These are phyloP conservation scores for Callorhinus ursinus DNA, from an alignment of 2,113 vertebrate species.

Conservation along the genomic window DNA sequence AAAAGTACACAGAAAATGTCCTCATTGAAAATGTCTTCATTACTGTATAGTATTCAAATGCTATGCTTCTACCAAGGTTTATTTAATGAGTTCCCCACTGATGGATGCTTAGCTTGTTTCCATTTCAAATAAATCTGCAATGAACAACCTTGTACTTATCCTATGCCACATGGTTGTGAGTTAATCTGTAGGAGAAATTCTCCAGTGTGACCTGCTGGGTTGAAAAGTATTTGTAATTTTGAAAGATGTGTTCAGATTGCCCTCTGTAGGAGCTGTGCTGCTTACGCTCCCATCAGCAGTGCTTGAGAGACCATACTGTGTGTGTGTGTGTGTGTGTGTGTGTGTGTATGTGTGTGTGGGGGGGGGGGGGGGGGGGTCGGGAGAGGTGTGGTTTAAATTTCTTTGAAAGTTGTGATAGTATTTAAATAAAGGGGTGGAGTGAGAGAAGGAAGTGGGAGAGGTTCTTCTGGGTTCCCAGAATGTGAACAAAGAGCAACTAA, in stretches of 20 bases:
- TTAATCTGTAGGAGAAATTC: neutral
- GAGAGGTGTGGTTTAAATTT: neutral
- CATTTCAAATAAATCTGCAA: neutral
- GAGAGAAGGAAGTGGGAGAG: neutral
- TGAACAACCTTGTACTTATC: neutral
- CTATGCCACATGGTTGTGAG: neutral
- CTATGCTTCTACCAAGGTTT: neutral
- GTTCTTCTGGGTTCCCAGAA: neutral
- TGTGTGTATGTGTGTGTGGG: neutral
- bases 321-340: neutral
- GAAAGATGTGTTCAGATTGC: neutral
- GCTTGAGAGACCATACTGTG: neutral
- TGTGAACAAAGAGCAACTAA: neutral
- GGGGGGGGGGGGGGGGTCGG: neutral
- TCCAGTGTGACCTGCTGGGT: neutral
- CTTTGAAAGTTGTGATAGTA: neutral
- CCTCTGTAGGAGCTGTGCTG: neutral
- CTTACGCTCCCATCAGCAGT: neutral
- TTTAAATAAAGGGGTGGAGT: neutral
- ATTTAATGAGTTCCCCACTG: neutral
- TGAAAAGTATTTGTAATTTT: constrained; percentile 7
- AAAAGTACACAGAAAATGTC: neutral
- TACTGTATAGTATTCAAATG: neutral
- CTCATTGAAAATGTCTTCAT: neutral
- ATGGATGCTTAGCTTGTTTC: neutral